phyloP scores from a whole-genome alignment of 2,888 invertebrate genomes.

The Leucozona laternaria region DNA sequence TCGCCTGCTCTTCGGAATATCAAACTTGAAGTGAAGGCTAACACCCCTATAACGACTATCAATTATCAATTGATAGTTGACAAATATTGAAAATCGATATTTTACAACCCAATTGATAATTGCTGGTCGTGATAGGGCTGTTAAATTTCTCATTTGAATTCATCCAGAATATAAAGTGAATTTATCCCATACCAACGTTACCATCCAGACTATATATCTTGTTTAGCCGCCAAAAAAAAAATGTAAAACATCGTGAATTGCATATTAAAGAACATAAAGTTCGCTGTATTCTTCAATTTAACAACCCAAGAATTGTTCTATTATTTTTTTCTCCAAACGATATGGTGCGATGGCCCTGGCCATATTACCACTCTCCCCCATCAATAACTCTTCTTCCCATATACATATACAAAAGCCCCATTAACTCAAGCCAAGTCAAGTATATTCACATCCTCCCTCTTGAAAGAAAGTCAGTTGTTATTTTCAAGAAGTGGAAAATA shows the following conservation, averaged over 20 bases:
- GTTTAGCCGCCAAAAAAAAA: background rate
- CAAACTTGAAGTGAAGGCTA: too few relatives aligned
- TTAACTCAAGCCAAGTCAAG: background rate
- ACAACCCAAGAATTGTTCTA: background rate
- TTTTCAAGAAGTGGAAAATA: conserved; percentile 17
- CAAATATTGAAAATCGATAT: too few relatives aligned
- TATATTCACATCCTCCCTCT: conserved; percentile 23
- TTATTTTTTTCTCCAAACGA: conserved; percentile 3
- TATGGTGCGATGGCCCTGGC: background rate
- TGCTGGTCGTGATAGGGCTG: too few relatives aligned
- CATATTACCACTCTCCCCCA: background rate
- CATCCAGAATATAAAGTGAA: background rate
- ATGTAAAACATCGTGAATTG: conserved; percentile 9
- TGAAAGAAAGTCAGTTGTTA: conserved; percentile 27
- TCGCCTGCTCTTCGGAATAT: too few relatives aligned
- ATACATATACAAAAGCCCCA: background rate
- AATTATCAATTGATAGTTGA: too few relatives aligned
- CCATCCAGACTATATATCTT: background rate
- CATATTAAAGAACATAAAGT: conserved; percentile 12
- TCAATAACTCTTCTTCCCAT: background rate
- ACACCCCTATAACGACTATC: too few relatives aligned
- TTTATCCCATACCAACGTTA: background rate
- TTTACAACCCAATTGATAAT: too few relatives aligned
- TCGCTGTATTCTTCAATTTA: conserved; percentile 6
- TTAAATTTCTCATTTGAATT: background rate